Percentiles rank a stretch among this genome's conserved stretches.
These are phyloP conservation scores for Holacanthus passer DNA, from an alignment of 2,113 vertebrate species.

Conservation along the genomic window DNA sequence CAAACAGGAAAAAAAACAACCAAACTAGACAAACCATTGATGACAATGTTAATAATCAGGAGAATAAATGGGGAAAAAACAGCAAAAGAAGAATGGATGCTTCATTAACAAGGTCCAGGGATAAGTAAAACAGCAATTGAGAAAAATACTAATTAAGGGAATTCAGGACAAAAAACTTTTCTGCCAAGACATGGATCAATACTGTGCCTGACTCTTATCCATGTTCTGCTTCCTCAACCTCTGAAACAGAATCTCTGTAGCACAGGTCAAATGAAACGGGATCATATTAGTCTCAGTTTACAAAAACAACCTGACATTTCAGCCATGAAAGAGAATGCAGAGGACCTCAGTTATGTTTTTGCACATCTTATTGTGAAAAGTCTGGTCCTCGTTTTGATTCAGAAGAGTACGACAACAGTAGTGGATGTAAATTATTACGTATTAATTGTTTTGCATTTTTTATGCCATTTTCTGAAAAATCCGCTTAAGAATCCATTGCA, in stretches of 20 bases:
- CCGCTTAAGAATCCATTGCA: too few species aligned
- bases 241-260: conserved; percentile 2
- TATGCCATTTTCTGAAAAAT: too few species aligned
- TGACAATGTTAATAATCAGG: too few species aligned
- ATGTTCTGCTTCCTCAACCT: conserved; percentile 8
- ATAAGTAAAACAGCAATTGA: background rate
- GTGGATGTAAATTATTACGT: background rate
- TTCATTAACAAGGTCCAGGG: background rate
- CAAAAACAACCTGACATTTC: background rate
- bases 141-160: background rate
- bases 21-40: background rate
- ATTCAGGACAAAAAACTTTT: background rate
- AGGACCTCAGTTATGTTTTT: background rate
- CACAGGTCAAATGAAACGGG: background rate
- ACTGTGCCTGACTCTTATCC: background rate
- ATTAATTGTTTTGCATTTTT: too few species aligned
- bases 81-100: background rate
- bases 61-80: too few species aligned
- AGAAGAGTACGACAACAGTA: background rate
- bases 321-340: background rate
- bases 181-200: background rate
- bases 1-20: background rate
- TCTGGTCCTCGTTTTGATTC: background rate
- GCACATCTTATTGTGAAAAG: background rate
- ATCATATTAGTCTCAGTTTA: background rate